Conservation (phyloP, 2,797 vertebrate species). For the Phoebastria nigripes region DNA sequence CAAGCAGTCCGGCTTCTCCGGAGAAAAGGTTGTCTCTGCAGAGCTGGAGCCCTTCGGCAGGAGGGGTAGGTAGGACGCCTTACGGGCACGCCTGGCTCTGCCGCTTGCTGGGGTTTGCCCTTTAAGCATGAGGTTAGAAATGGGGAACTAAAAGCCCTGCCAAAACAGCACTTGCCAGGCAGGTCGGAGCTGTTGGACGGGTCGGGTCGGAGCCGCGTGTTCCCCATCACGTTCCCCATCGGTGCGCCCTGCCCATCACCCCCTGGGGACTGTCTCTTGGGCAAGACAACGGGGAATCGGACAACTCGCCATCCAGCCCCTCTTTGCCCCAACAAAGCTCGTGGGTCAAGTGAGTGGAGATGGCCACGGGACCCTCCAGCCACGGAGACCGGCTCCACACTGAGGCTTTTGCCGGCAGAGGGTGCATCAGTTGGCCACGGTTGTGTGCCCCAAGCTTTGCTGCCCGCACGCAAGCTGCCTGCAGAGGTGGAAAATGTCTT, state of each 20-base stretch:
- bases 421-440: background rate
- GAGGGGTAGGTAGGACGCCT: background rate
- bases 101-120: background rate
- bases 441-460: background rate
- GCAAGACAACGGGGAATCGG: fast-evolving
- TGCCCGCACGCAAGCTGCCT: background rate
- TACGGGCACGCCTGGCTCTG: background rate
- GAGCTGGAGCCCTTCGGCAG: background rate
- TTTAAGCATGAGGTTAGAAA: background rate
- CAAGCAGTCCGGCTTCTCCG: fast-evolving
- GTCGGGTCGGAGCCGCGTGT: background rate
- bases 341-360: fast-evolving
- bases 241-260: background rate
- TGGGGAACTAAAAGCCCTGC: slow-evolving; percentile 2
- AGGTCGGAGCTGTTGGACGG: slow-evolving; percentile 15
- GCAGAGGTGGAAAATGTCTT: background rate
- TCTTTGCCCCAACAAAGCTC: fast-evolving
- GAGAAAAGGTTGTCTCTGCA: background rate
- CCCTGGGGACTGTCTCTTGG: background rate
- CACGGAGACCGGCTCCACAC: fast-evolving
- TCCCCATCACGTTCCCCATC: background rate
- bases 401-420: background rate
- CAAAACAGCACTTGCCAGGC: background rate
- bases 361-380: fast-evolving
- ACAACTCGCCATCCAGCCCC: fast-evolving